Conservation (phyloP, 1,140 invertebrate genomes). For the Holotrichia oblita region DNA sequence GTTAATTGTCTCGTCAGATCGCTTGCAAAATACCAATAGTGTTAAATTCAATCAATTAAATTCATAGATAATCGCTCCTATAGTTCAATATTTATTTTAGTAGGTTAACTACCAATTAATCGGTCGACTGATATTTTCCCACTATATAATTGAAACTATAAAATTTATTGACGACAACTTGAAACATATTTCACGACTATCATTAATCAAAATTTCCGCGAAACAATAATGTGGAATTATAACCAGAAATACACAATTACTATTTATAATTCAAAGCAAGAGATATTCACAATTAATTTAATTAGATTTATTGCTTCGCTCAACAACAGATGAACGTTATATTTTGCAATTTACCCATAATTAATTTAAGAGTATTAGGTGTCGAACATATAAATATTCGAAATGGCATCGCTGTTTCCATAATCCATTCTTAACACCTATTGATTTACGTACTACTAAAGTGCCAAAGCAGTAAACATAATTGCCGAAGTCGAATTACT, state of each 20-base stretch:
- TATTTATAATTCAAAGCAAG: neutral
- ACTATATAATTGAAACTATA: no score
- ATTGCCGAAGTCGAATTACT: neutral
- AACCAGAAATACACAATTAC: neutral
- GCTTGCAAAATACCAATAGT: no score
- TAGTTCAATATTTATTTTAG: no score
- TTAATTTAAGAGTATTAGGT: slow-evolving; percentile 11
- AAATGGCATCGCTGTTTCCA: neutral
- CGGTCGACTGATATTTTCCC: no score
- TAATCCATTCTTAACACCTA: neutral
- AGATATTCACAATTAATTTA: neutral
- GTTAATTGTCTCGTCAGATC: no score
- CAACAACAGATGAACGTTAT: neutral
- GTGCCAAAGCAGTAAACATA: neutral
- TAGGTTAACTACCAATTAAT: no score
- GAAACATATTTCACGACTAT: neutral
- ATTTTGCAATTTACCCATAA: neutral
- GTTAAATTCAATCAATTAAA: no score
- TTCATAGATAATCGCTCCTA: no score
- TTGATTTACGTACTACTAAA: neutral
- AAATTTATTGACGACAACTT: neutral
- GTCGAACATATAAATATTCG: neutral
- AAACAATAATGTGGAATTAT: neutral
- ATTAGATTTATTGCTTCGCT: no score
- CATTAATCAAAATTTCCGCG: neutral